Base-by-base conservation (phyloP, 2,888 invertebrate genomes). In the Euzophera pinguis region DNA sequence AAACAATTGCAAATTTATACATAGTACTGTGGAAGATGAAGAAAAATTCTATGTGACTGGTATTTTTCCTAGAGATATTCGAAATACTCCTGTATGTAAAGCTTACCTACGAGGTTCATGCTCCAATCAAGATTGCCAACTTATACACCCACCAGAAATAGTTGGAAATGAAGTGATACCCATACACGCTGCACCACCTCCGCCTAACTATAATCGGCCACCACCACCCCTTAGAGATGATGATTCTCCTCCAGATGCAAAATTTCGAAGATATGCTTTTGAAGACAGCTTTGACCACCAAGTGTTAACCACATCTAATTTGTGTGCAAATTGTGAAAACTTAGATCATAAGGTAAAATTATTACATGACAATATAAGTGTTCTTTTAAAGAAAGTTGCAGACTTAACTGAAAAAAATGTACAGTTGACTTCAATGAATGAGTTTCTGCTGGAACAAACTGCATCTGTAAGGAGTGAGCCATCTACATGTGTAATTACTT, bases 11-110 rank as follows among this genome's bases (percentile, higher is more conserved):
- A 93, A 92, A 64, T 95, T 94, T 74, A 83, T 94, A 52, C 95
- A 95, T 74, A 93, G 94, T 66, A 90, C 92, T 5, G 81, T 92
- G 47, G 93, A 93, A 67, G 94, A 95, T 48, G 94, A 95, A 75
- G 94, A 94, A 56, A 90, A 91, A 56, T 95, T 93, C 71, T 95
- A 93, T 64, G 78, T 84, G 54, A 90, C 91, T 49, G 93, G 93
- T 16, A 91, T 92, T 41, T 92, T 93, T 65, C 90, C 94, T 45
- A 92, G 92, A 3, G 80, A 81, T 53, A 61, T 68, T 38, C 74
- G 81, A 1, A 76, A 57, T 55, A 71, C 81, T 39, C 91, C 92
- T 9, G 74, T 93, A 50, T 94, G 94, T 72, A 93, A 93, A 76
- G 92, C 93, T 58, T 92, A 84, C 64, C 66, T 92, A 52, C 91